Percentiles rank a stretch among this genome's conserved stretches.
Conservation (phyloP, 1,140 invertebrate species). For the Thrips palmi region DNA sequence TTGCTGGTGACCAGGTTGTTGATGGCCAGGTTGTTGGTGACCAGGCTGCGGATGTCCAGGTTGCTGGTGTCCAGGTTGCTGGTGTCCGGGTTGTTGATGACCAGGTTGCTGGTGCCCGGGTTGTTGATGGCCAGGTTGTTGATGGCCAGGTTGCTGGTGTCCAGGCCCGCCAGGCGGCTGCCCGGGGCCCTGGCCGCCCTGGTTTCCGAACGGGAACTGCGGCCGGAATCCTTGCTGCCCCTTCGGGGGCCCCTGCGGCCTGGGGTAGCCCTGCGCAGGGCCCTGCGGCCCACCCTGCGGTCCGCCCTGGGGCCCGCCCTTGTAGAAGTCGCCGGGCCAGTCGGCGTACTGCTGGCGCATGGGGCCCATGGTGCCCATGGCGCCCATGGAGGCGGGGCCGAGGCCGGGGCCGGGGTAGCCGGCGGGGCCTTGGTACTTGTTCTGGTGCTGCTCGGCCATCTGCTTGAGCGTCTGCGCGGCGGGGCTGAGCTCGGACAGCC, state of each 20-base stretch:
- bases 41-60: conserved; percentile 19
- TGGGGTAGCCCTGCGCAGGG: conserved; percentile 18
- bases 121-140: conserved; percentile 17
- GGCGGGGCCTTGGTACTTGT: conserved; percentile 48
- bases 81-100: background rate
- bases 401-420: conserved; percentile 22
- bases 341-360: conserved; percentile 14
- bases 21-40: conserved; percentile 10
- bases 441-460: conserved; percentile 91
- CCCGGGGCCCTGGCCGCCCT: background rate
- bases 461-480: conserved; percentile 87
- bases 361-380: conserved; percentile 16
- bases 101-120: background rate
- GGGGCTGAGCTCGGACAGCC: conserved; percentile 62
- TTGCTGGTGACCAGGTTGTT: conserved; percentile 17
- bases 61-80: conserved; percentile 10
- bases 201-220: too few relatives aligned
- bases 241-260: conserved; percentile 29
- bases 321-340: conserved; percentile 19
- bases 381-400: conserved; percentile 3
- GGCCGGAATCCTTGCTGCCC: conserved; percentile 19
- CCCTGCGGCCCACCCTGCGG: conserved; percentile 15
- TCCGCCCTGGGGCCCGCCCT: conserved; percentile 22
- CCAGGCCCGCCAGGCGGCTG: background rate
- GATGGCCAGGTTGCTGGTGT: background rate